Conservation (phyloP, 2,888 invertebrate species). For the Cotesia congregata region DNA sequence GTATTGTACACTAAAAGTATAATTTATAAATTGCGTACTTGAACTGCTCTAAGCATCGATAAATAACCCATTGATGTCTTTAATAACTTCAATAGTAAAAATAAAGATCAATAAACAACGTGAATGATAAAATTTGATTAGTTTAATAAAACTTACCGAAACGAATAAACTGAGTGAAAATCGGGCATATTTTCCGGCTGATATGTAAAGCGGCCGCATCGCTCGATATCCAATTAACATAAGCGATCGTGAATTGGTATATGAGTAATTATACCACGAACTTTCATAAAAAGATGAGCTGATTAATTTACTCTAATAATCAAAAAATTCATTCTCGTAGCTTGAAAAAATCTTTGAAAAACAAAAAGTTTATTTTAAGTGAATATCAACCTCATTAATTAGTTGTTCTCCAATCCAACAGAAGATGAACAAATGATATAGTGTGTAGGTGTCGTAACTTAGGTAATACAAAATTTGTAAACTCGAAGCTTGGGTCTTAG, state of each 20-base stretch:
- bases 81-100: neutral
- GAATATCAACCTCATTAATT: constrained; percentile 19
- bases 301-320: neutral
- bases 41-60: no score
- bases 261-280: neutral
- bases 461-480: neutral
- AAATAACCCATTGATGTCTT: neutral
- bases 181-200: neutral
- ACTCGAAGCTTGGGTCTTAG: neutral
- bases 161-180: neutral
- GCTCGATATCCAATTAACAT: neutral
- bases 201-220: neutral
- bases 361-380: neutral
- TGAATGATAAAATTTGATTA: neutral
- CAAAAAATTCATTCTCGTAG: neutral
- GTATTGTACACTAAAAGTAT: no score
- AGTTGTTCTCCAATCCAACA: neutral
- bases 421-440: neutral
- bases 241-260: neutral
- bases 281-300: neutral
- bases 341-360: neutral
- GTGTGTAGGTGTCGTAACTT: neutral
- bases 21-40: no score
- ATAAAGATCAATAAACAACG: neutral
- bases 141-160: neutral